Conservation (phyloP, 2,888 invertebrate species). For the Nemotelus nigrinus region DNA sequence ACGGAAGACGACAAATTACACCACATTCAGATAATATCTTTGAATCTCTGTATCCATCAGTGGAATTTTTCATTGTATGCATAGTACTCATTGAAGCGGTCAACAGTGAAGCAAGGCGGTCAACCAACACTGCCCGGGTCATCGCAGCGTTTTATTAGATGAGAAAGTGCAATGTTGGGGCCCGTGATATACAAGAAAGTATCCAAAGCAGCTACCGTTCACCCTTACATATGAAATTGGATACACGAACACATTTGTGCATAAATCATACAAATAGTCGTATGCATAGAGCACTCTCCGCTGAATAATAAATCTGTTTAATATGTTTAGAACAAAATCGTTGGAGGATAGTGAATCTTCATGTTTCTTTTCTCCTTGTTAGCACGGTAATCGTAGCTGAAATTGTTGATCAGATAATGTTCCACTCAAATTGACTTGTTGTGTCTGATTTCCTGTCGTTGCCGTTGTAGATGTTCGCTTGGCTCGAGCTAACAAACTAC, state of each 20-base stretch:
- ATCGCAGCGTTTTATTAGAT: constrained; percentile 17
- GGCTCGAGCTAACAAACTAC: neutral
- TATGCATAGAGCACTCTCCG: constrained; percentile 9
- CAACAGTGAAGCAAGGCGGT: neutral
- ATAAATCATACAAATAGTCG: too few species aligned
- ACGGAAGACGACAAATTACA: too few species aligned
- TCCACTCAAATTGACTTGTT: constrained; percentile 46
- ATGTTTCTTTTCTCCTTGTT: neutral
- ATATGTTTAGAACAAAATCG: constrained; percentile 3
- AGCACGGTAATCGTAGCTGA: neutral
- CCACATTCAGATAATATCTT: too few species aligned
- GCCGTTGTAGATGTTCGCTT: neutral
- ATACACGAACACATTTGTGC: too few species aligned
- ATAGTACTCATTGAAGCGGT: neutral
- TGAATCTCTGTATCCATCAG: too few species aligned
- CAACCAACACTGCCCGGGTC: constrained; percentile 2
- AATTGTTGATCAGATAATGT: constrained; percentile 44
- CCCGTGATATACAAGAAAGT: neutral
- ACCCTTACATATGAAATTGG: too few species aligned
- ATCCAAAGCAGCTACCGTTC: neutral
- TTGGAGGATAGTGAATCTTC: neutral
- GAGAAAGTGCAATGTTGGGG: constrained; percentile 15
- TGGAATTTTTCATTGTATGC: too few species aligned
- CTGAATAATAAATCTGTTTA: constrained; percentile 37
- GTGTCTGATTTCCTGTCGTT: constrained; percentile 44